Evolutionary conservation across 2,113 vertebrate genomes (phyloP).

Genomic region (Anarhynchus alexandrinus): DNA sequence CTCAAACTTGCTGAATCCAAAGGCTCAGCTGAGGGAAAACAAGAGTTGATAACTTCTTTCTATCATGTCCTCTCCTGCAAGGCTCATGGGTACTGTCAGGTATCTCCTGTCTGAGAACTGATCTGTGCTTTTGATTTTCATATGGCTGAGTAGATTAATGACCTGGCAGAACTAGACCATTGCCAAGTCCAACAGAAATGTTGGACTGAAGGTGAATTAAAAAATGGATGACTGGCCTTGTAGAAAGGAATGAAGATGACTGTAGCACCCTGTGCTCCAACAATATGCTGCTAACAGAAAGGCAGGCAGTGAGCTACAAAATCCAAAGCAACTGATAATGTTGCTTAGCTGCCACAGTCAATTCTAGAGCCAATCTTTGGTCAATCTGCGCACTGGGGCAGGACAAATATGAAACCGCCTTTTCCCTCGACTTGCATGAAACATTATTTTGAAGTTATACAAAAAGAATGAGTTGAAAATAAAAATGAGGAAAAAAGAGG

Average conservation of each 20-base stretch:
- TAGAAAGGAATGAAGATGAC: neutral
- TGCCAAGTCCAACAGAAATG: neutral
- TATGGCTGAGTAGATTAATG: neutral
- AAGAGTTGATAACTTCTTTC: neutral
- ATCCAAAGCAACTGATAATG: neutral
- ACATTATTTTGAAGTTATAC: neutral
- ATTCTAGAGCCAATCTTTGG: neutral
- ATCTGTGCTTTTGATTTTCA: neutral
- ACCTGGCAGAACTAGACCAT: neutral
- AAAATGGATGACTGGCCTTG: neutral
- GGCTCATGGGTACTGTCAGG: neutral
- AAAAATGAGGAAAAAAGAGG: neutral
- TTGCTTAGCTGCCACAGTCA: neutral
- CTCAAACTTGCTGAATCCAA: neutral
- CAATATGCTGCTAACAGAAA: neutral
- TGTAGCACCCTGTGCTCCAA: neutral
- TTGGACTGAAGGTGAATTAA: neutral
- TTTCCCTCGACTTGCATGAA: neutral
- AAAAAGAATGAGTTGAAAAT: neutral
- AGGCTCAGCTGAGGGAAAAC: neutral
- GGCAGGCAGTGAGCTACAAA: neutral
- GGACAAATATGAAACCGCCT: neutral
- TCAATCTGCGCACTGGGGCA: neutral
- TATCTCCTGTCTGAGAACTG: neutral
- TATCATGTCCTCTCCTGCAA: neutral